Base-by-base conservation (phyloP, 2,113 vertebrate genomes). In the Gasterosteus aculeatus region DNA sequence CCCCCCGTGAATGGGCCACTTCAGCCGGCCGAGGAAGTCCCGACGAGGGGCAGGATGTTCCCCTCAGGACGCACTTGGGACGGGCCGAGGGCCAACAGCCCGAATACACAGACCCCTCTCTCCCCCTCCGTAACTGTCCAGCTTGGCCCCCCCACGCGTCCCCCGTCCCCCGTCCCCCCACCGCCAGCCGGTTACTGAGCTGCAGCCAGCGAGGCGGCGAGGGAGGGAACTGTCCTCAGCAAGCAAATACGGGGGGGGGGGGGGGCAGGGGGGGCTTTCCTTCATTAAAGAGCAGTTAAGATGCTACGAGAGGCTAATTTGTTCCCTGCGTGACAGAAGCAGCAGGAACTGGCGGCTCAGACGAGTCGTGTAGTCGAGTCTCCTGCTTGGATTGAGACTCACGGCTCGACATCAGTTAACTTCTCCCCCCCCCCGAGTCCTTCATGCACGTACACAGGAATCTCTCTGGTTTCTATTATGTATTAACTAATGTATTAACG, bases 21-120 rank as follows among this genome's bases (percentile, higher is more conserved):
- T 93, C 85, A 92, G 88, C 77, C 65, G 46, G 70, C 59, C 38
- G 75, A 88, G 89, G 89, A 90, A 88, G 89, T 88, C 88, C 85
- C 87, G 85, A 38, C 44, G 80, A 85, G 89, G 83, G 85, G 86
- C 90, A 92, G 92, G 92, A 93, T 92, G 92, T 92, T 92, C 89
- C 86, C 87, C 89, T 90, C 88, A 85, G 85, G 86, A 90, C 80
- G 65, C 87, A 87, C 92, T 92, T 75, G 64, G 91, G 88, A 84
- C 82, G 80, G 89, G 89, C 85, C 10, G 41, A 65, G 79, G 69
- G 85, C 89, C 89, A 93, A 74, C 60, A 64, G 75, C 78, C 68
- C 78, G 61, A 69, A 87, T 75, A 85, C 90, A 90, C 62, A 91
- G 86, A 80, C 61, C 85, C 77, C 77, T 54, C 66, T 75, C 81